These are phyloP conservation scores for Thalassarche chlororhynchos DNA, from an alignment of 2,113 vertebrate species.

Conservation along the genomic window DNA sequence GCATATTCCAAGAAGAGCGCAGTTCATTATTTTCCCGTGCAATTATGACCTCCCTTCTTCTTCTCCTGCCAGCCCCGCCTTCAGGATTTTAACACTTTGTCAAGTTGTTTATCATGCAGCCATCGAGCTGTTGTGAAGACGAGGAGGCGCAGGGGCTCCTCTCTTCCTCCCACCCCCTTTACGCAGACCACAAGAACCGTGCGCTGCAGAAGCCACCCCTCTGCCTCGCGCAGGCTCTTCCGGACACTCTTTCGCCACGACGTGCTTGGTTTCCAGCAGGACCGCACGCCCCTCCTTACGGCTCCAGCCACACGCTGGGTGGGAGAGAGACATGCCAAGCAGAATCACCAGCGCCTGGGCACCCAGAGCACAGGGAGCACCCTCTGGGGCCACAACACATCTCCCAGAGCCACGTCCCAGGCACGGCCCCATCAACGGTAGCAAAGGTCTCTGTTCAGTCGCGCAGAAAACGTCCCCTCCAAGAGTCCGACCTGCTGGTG, in stretches of 20 bases:
- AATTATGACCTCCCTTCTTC: constrained; percentile 29
- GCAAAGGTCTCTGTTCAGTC: not conserved
- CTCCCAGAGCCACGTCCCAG: not conserved
- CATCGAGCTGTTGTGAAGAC: not conserved
- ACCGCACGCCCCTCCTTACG: accelerated
- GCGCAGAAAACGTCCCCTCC: accelerated
- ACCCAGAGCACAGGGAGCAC: not conserved
- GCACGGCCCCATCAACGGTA: not conserved
- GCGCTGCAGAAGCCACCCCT: not conserved
- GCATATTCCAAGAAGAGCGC: constrained; percentile 56
- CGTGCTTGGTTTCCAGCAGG: not conserved
- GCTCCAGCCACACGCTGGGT: not conserved
- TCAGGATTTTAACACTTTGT: constrained; percentile 26
- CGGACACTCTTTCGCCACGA: accelerated
- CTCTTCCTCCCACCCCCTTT: not conserved
- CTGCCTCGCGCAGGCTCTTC: not conserved
- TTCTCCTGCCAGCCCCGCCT: constrained; percentile 8
- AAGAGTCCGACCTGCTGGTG: not conserved
- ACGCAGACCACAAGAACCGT: not conserved
- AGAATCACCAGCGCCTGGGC: not conserved
- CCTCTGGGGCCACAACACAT: not conserved
- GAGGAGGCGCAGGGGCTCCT: not conserved
- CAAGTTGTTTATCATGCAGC: constrained; percentile 43
- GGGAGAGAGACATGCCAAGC: not conserved
- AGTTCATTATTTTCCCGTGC: constrained; percentile 51